phyloP scores from a whole-genome alignment of 2,888 invertebrate species.

The Diarsia mendica region DNA sequence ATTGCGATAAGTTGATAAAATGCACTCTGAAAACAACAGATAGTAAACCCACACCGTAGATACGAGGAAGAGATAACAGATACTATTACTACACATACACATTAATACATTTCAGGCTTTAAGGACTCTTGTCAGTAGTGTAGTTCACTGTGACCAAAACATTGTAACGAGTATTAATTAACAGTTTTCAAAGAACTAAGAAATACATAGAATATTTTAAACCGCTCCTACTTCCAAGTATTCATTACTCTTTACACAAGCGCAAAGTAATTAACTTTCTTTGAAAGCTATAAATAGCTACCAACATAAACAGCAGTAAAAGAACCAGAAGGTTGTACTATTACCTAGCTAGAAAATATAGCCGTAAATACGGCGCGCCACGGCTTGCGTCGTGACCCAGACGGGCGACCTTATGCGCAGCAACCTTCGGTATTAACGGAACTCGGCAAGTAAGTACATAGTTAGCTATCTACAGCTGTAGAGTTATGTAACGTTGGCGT shows the following conservation, averaged over 20 bases:
- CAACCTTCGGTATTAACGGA: conserved; percentile 86
- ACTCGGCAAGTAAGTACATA: conserved; percentile 73
- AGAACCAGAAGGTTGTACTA: conserved; percentile 53
- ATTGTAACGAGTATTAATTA: background rate
- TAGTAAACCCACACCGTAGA: conserved; percentile 32
- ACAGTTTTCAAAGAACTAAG: conserved; percentile 1
- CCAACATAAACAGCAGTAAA: conserved; percentile 29
- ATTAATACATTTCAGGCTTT: conserved; percentile 19
- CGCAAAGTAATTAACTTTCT: conserved; percentile 21
- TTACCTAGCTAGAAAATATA: conserved; percentile 57
- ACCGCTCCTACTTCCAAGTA: background rate
- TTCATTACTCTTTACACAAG: conserved; percentile 9
- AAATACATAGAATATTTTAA: background rate
- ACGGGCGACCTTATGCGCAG: conserved; percentile 82
- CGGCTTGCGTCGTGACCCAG: conserved; percentile 76
- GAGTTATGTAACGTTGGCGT: conserved; percentile 73
- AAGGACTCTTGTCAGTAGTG: background rate
- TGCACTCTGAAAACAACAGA: conserved; percentile 48
- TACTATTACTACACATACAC: conserved; percentile 45
- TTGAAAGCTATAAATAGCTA: conserved; percentile 49
- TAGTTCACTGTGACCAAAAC: background rate
- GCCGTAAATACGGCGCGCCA: conserved; percentile 62
- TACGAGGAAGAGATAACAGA: conserved; percentile 39
- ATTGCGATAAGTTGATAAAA: conserved; percentile 47
- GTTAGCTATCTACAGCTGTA: conserved; percentile 47